A percentile compares a stretch with the other conserved stretches of the same genome.
Conservation (phyloP, 1,140 invertebrate genomes). For the Scaptomyza montana region DNA sequence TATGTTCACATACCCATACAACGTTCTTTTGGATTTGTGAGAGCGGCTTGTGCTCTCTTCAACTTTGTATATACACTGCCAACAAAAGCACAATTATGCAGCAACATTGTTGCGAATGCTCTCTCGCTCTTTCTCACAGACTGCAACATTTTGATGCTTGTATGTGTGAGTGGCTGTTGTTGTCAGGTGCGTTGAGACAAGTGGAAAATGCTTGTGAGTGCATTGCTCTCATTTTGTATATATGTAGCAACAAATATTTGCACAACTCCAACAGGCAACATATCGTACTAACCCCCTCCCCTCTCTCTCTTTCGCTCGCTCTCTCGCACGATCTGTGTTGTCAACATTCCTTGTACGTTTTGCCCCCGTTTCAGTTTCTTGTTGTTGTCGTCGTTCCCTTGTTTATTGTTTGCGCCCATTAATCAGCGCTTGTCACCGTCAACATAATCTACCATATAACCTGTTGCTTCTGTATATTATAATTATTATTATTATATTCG, state of each 20-base stretch:
- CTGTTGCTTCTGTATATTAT: constrained; percentile 37
- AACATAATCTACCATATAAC: constrained; percentile 33
- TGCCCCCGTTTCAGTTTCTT: constrained; percentile 48
- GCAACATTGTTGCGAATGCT: constrained; percentile 57
- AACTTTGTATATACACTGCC: not conserved
- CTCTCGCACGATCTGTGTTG: constrained; percentile 10
- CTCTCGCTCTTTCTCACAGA: constrained; percentile 16
- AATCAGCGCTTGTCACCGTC: constrained; percentile 61
- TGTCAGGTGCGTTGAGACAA: constrained; percentile 71
- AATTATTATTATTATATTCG: constrained; percentile 15
- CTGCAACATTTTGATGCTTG: constrained; percentile 22
- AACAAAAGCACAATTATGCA: constrained; percentile 23
- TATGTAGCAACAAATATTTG: constrained; percentile 67
- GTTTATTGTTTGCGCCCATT: constrained; percentile 69
- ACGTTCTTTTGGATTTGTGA: constrained; percentile 5
- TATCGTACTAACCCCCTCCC: not conserved
- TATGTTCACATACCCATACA: constrained; percentile 29
- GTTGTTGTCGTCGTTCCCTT: not conserved
- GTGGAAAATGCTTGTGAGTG: constrained; percentile 74
- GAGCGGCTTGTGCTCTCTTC: not conserved
- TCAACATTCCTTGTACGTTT: constrained; percentile 48
- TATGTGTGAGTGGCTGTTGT: constrained; percentile 31
- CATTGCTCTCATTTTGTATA: constrained; percentile 70
- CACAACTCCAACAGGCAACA: constrained; percentile 37
- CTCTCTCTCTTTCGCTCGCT: not conserved